Base-by-base conservation (phyloP, 2,888 invertebrate species). In the Melinaea marsaeus region DNA sequence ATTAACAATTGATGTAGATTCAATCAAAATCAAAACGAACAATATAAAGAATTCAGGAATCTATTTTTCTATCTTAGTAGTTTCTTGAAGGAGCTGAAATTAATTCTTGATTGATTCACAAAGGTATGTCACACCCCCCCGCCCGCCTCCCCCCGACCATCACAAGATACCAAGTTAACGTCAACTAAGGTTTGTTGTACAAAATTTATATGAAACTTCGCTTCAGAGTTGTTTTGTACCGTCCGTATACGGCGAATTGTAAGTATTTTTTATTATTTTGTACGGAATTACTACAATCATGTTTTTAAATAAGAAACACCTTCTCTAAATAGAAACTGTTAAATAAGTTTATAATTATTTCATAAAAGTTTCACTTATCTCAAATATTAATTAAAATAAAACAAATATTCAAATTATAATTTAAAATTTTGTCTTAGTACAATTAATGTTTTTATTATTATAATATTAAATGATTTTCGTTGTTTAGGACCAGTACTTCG, bases 131-230 rank as follows among this genome's bases (percentile, higher is more conserved):
- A 73, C 72, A 62, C 69, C 69, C 58, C 61, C 69, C 72, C 67
- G 69, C 68, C 67, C 66, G 66, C 70, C 62, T 74, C 74, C 75
- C 70, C 78, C 75, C 75, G 74, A 79, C 79, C 75, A 81, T 81
- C 86, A 88, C 84, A 86, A 88, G 88, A 88, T 88, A 83, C 85
- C 76, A 84, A 88, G 85, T 87, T 86, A 83, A 85, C 85, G 84
- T 85, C 83, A 85, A 83, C 80, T 82, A 80, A 83, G 84, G 81
- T 83, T 85, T 84, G 81, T 84, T 87, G 81, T 86, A 83, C 86
- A 84, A 86, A 86, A 88, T 88, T 83, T 85, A 87, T 87, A 85
- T 84, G 79, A 86, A 87, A 88, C 84, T 88, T 87, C 82, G 81
- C 80, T 79, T 76, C 71, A 69, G 72, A 80, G 77, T 74, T 76